Evolutionary conservation across 2,888 invertebrate species (phyloP), one percentile per base, ranked within the genome.

Genomic region (Hesperia comma): DNA sequence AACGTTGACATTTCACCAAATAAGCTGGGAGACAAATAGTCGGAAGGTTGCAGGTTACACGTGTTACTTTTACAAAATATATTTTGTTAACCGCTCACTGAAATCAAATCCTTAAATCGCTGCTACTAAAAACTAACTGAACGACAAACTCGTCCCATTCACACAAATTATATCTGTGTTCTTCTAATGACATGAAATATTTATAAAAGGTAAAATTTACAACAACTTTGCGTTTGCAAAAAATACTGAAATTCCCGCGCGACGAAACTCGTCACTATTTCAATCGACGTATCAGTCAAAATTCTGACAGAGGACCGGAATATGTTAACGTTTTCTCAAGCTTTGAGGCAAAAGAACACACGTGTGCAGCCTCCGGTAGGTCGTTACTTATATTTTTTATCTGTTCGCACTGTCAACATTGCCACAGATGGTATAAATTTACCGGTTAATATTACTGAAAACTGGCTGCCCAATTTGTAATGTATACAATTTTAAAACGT

Each of bases 311-410:
- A 14, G 40, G 26, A 21, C 37, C 56, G 12, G 43, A 62, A 43
- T 58, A 53, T 53, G 14, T 37, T 51, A 40, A 33, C 57, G 66
- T 54, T 62, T 54, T 58, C 63, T 57, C 68, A 74, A 75, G 70
- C 72, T 79, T 84, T 82, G 81, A 85, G 76, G 75, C 81, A 69
- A 77, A 74, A 80, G 85, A 85, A 84, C 84, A 77, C 88, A 88
- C 87, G 84, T 89, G 90, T 86, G 80, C 80, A 75, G 81, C 78
- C 79, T 81, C 81, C 75, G 80, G 84, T 78, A 75, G 78, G 85
- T 87, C 87, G 83, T 88, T 86, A 82, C 81, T 85, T 84, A 80
- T 75, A 75, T 82, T 86, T 86, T 88, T 86, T 84, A 74, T 79
- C 78, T 75, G 75, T 75, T 70, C 74, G 75, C 78, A 78, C 79